Percentiles rank a stretch among this genome's conserved stretches.
phyloP scores from a whole-genome alignment of 2,113 vertebrate genomes.

The Pogona vitticeps region DNA sequence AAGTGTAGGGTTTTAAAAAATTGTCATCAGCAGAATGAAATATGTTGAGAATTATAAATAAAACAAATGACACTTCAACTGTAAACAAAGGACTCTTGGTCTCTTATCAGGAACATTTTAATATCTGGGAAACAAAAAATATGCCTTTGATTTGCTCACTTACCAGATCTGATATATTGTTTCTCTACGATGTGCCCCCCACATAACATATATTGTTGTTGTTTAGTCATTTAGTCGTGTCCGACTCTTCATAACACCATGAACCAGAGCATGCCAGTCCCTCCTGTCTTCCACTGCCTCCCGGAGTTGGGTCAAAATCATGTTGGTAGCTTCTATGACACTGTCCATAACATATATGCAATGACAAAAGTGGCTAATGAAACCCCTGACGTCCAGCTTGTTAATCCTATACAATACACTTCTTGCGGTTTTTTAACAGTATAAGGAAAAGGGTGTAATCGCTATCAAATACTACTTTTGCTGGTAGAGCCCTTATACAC shows the following conservation, averaged over 20 bases:
- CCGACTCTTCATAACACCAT: too few relatives aligned
- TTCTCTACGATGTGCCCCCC: too few relatives aligned
- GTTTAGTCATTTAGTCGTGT: too few relatives aligned
- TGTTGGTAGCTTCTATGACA: too few relatives aligned
- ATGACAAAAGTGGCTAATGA: not conserved
- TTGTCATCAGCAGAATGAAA: slow-evolving; percentile 63
- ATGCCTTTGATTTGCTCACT: not conserved
- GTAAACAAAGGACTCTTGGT: not conserved
- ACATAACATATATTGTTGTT: too few relatives aligned
- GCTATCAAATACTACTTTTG: not conserved
- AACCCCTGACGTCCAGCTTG: not conserved
- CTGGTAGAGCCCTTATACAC: not conserved
- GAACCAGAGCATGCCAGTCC: too few relatives aligned
- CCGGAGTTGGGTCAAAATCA: too few relatives aligned
- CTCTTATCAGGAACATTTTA: slow-evolving; percentile 29
- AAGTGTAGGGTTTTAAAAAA: slow-evolving; percentile 70
- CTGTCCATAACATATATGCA: not conserved
- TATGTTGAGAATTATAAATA: slow-evolving; percentile 64
- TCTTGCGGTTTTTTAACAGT: not conserved
- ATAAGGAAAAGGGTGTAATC: too few relatives aligned
- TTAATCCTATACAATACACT: not conserved
- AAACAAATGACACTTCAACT: slow-evolving; percentile 44
- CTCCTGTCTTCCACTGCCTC: too few relatives aligned
- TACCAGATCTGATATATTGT: not conserved
- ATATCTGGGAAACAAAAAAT: slow-evolving; percentile 21